Evolutionary conservation across 2,888 invertebrate genomes (phyloP), one percentile per base, ranked within the genome.

Genomic region (Empis livida): DNA sequence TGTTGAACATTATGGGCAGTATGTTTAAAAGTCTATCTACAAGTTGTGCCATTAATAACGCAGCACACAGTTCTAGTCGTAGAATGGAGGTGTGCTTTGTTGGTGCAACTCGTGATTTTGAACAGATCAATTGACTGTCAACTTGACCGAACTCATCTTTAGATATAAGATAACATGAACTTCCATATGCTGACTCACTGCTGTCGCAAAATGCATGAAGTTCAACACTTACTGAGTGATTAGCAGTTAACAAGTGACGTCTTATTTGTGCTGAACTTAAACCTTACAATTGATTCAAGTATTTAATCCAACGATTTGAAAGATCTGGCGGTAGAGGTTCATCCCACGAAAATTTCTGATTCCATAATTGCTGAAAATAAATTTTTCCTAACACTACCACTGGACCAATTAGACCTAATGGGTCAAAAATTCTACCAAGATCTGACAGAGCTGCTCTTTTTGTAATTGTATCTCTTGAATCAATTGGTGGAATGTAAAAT

Each of bases 81-180:
- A 49, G 43, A 15, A 51, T 27, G 15, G 46, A 43, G 10, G 37
- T 14, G 11, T 20, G 37, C 32, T 43, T 47, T n/a, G 40, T 27
- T 38, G 49, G 51, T 42, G 48, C 49, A 23, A 51, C 44, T 13
- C 47, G 30, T 6, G 52, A 50, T 27, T 52, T 52, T 35, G 47
- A 43, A 16, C 49, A 49, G 10, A 45, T 13, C 27, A 45, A 13
- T 35, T 44, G 35, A 13, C 4, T n/a, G n/a, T n/a, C 13, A 35
- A n/a, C n/a, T n/a, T 35, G 35, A 17, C 27, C 30, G 5, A 39
- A 11, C 1, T 31, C n/a, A 14, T 47, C 47, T 40, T 23, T 15
- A 11, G 11, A 39, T 3, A 37, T 31, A 5, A 50, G 8, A 32
- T 46, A 49, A 15, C 46, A 42, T 11, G 43, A 49, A 30, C 39